Conservation (phyloP, 2,888 invertebrate species). For the Rambutsinella grinnellia region DNA sequence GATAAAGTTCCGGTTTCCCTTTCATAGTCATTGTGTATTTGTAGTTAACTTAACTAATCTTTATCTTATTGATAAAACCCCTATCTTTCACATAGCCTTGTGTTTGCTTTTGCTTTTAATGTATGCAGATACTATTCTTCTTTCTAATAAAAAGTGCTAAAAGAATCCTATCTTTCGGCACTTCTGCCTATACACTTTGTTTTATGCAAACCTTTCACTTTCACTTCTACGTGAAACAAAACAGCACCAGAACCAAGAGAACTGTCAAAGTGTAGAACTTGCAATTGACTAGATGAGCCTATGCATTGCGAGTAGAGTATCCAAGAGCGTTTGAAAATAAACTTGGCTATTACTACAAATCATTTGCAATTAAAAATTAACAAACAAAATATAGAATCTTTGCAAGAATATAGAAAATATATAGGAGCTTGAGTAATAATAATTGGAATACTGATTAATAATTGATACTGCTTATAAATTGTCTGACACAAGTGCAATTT, state of each 20-base stretch:
- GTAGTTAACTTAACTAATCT: too few relatives aligned
- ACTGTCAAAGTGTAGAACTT: constrained; percentile 47
- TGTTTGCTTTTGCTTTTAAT: too few relatives aligned
- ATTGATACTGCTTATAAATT: background rate
- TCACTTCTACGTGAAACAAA: constrained; percentile 30
- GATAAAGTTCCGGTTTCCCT: constrained; percentile 30
- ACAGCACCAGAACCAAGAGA: constrained; percentile 14
- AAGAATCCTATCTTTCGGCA: too few relatives aligned
- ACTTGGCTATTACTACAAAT: background rate
- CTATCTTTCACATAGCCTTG: too few relatives aligned
- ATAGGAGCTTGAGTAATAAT: background rate
- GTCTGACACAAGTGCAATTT: background rate
- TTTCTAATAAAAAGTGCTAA: too few relatives aligned
- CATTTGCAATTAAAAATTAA: constrained; percentile 17
- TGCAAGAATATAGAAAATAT: constrained; percentile 33
- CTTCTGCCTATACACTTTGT: too few relatives aligned
- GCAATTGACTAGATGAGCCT: constrained; percentile 14
- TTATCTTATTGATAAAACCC: too few relatives aligned
- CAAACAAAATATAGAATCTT: constrained; percentile 27
- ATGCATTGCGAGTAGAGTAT: constrained; percentile 5
- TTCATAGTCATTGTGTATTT: constrained; percentile 42
- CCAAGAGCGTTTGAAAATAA: constrained; percentile 2
- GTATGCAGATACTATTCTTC: too few relatives aligned
- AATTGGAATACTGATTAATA: constrained; percentile 7
- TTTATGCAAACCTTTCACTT: too few relatives aligned